Evolutionary conservation across 2,888 invertebrate species (phyloP).

Genomic region (Smittia sp.): DNA sequence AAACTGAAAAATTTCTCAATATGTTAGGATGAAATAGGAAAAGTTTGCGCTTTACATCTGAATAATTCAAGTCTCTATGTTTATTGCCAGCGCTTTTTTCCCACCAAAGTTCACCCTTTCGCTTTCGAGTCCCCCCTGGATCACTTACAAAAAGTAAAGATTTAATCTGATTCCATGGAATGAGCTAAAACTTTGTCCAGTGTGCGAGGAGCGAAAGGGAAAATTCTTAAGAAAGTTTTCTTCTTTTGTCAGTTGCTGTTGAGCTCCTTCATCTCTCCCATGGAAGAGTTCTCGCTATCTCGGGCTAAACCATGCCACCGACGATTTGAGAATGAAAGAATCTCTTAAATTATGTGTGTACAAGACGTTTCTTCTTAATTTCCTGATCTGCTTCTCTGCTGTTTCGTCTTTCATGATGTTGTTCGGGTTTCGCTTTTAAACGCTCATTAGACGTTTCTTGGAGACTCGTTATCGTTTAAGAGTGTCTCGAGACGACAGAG

Average conservation of each 20-base stretch:
- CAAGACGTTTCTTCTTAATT: conserved; percentile 9
- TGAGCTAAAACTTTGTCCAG: not conserved
- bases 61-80: not conserved
- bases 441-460: not conserved
- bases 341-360: not conserved
- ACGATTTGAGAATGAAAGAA: not conserved
- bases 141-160: not conserved
- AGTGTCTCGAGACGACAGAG: not conserved
- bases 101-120: not conserved
- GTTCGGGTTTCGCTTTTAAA: conserved; percentile 10
- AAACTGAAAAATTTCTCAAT: not conserved
- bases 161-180: conserved; percentile 10
- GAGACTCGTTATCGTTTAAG: not conserved
- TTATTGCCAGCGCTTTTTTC: not conserved
- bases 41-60: not conserved
- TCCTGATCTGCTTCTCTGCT: not conserved
- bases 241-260: conserved; percentile 11
- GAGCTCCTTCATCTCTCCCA: not conserved
- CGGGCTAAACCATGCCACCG: not conserved
- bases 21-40: not conserved
- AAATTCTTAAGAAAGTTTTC: conserved; percentile 13
- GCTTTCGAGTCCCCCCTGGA: not conserved
- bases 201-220: not conserved
- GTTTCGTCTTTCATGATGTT: not conserved
- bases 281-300: not conserved